Conservation (phyloP, 2,888 invertebrate species). For the Nomada lathburiana region DNA sequence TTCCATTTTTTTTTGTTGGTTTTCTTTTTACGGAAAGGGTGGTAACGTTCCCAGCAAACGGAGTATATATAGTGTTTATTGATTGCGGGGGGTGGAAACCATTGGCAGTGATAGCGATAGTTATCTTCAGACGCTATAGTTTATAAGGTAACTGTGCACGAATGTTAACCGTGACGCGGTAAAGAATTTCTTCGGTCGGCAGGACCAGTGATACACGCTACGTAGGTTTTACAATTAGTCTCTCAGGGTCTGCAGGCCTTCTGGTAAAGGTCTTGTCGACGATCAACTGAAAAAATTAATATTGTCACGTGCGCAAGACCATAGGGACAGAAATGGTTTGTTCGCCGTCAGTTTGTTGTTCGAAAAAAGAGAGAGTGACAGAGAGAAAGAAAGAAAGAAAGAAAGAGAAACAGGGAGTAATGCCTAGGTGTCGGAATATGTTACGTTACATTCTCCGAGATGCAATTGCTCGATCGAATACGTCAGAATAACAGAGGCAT, state of each 20-base stretch:
- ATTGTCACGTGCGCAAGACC: conserved; percentile 1
- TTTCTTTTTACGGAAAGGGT: background rate
- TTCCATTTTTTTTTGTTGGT: conserved; percentile 30
- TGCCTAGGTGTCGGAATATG: conserved; percentile 31
- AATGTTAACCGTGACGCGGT: conserved; percentile 38
- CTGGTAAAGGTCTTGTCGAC: conserved; percentile 38
- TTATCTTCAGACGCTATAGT: conserved; percentile 49
- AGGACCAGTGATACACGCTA: conserved; percentile 52
- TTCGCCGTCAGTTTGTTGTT: conserved; percentile 36
- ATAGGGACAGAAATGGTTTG: background rate
- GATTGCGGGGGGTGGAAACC: background rate
- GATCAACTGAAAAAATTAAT: conserved; percentile 36
- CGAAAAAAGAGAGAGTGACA: background rate
- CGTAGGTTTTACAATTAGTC: conserved; percentile 40
- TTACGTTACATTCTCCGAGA: conserved; percentile 27
- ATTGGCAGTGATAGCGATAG: conserved; percentile 49
- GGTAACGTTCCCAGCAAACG: conserved; percentile 18
- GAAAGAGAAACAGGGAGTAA: background rate
- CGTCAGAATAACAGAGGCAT: conserved; percentile 58
- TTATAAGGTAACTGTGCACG: conserved; percentile 16
- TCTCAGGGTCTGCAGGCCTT: conserved; percentile 53
- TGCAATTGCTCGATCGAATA: conserved; percentile 48
- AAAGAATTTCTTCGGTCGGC: conserved; percentile 51
- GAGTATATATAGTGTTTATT: conserved; percentile 25
- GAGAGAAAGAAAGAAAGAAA: conserved; percentile 16